phyloP scores from a whole-genome alignment of 2,113 vertebrate species.

The Pelvicachromis taeniatus region DNA sequence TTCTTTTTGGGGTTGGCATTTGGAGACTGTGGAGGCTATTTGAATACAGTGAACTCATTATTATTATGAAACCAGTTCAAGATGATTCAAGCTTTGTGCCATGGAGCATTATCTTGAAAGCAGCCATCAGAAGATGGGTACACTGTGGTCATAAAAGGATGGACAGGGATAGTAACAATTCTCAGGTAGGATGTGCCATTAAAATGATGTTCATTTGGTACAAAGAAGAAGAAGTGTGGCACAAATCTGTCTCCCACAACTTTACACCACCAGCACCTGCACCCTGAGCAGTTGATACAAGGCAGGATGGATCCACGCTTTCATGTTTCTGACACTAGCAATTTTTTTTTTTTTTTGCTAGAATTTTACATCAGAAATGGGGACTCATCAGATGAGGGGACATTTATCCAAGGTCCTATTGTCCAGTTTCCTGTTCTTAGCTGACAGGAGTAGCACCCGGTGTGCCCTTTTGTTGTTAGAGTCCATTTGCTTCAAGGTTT shows the following conservation, averaged over 20 bases:
- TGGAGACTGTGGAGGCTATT: not conserved
- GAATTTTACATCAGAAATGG: not conserved
- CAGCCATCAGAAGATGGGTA: not conserved
- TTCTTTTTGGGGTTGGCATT: not conserved
- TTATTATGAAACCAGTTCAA: not conserved
- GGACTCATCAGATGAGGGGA: not conserved
- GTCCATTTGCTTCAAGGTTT: not conserved
- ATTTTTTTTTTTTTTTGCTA: not conserved
- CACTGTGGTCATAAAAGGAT: not conserved
- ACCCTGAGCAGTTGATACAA: not conserved
- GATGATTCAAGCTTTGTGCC: not conserved
- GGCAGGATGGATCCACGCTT: not conserved
- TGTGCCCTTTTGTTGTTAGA: not conserved
- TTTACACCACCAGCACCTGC: not conserved
- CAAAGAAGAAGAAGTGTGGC: not conserved
- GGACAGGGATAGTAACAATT: not conserved
- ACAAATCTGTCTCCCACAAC: not conserved
- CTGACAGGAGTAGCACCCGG: not conserved
- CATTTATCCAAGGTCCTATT: not conserved
- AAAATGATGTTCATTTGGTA: not conserved
- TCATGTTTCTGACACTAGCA: not conserved
- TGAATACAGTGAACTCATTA: not conserved
- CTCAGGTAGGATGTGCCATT: not conserved
- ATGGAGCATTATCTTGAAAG: too few relatives aligned
- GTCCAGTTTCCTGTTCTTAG: not conserved